phyloP scores from a whole-genome alignment of 2,888 invertebrate species.

The Muschampia plurimacula region DNA sequence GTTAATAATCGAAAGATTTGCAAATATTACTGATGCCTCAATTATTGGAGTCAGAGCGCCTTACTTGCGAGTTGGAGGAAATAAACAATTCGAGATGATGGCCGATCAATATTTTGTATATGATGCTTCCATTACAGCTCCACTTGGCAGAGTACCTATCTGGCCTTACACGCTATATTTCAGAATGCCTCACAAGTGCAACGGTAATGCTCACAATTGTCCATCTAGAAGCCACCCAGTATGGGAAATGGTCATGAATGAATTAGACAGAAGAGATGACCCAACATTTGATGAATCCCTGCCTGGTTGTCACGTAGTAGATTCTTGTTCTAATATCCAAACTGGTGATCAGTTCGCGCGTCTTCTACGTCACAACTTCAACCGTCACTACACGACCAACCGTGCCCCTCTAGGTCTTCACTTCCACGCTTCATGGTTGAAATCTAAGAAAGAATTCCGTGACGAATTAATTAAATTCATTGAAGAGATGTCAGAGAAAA shows the following conservation, averaged over 20 bases:
- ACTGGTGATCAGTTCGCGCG: conserved; percentile 95
- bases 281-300: conserved; percentile 97
- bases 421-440: conserved; percentile 98
- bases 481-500: conserved; percentile 95
- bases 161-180: conserved; percentile 99
- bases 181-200: conserved; percentile 98
- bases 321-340: conserved; percentile 97
- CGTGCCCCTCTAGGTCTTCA: conserved; percentile 96
- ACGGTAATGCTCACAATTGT: conserved; percentile 97
- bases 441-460: conserved; percentile 96
- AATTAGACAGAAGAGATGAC: conserved; percentile 96
- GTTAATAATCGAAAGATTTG: conserved; percentile 94
- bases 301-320: conserved; percentile 97
- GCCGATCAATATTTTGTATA: conserved; percentile 97
- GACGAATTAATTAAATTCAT: conserved; percentile 97
- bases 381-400: conserved; percentile 96
- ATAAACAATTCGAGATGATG: conserved; percentile 99
- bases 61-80: conserved; percentile 95
- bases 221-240: conserved; percentile 96
- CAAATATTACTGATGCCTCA: conserved; percentile 96
- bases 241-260: conserved; percentile 99
- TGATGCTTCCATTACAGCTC: conserved; percentile 97
- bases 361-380: conserved; percentile 96
- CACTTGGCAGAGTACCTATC: conserved; percentile 94
- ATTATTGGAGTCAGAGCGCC: conserved; percentile 96